Conservation (phyloP, 2,797 vertebrate species). For the Lagodon rhomboides region DNA sequence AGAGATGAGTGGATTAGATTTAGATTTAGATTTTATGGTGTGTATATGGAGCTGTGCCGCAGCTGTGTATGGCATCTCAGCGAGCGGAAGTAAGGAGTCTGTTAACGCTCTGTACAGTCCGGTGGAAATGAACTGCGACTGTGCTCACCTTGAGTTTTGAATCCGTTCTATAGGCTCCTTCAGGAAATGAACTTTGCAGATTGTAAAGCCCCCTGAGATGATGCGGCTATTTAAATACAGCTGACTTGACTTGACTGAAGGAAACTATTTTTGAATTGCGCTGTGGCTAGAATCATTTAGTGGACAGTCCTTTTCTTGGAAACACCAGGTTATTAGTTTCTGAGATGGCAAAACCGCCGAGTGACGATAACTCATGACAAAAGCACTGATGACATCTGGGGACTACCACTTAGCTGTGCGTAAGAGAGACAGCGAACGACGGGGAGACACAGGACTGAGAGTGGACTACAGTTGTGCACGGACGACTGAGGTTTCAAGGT, state of each 20-base stretch:
- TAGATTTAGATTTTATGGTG: conserved; percentile 31
- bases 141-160: background rate
- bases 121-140: conserved; percentile 22
- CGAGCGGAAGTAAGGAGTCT: conserved; percentile 35
- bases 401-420: conserved; percentile 10
- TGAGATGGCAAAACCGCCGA: conserved; percentile 15
- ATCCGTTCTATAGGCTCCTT: background rate
- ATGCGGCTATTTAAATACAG: too few species aligned
- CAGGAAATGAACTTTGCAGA: background rate
- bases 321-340: conserved; percentile 25
- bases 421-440: background rate
- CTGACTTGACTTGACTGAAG: too few species aligned
- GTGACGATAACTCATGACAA: conserved; percentile 14
- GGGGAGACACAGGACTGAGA: background rate
- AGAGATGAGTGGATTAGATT: conserved; percentile 59
- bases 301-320: background rate
- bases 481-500: conserved; percentile 29
- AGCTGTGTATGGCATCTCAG: conserved; percentile 48
- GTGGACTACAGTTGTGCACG: conserved; percentile 6
- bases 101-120: conserved; percentile 12
- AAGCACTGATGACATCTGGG: conserved; percentile 15
- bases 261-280: background rate
- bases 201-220: too few species aligned
- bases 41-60: conserved; percentile 39
- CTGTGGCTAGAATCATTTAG: background rate